These are phyloP conservation scores for Eublepharis macularius DNA, from an alignment of 2,113 vertebrate species.

Conservation along the genomic window DNA sequence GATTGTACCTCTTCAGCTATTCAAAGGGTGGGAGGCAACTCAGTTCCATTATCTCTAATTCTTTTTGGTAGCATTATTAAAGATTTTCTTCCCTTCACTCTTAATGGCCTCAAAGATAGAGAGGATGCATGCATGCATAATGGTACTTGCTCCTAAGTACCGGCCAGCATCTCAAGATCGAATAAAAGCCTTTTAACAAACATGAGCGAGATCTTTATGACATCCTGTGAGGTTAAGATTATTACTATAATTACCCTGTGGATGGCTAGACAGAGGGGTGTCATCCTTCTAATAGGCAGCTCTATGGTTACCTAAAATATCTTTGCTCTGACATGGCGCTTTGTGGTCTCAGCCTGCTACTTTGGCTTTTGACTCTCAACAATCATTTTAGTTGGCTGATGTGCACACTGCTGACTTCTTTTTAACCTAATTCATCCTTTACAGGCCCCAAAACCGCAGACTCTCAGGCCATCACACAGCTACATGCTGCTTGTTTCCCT, in stretches of 20 bases:
- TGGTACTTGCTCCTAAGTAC: not conserved
- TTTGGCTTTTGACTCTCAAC: not conserved
- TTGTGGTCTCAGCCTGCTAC: not conserved
- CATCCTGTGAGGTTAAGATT: not conserved
- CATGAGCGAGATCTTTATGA: not conserved
- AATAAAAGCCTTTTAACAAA: conserved; percentile 12
- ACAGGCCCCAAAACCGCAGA: not conserved
- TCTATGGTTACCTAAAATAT: not conserved
- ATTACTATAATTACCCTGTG: not conserved
- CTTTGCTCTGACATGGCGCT: not conserved
- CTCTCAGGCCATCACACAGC: not conserved
- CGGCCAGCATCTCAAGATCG: not conserved
- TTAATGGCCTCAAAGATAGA: not conserved
- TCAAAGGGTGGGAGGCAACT: not conserved
- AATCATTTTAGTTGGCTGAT: conserved; percentile 13
- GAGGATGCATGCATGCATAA: not conserved
- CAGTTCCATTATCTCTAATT: not conserved
- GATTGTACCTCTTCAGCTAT: conserved; percentile 1
- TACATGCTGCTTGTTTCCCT: not conserved
- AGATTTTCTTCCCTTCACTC: not conserved
- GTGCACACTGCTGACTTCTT: not conserved
- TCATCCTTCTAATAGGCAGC: not conserved
- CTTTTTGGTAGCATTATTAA: not conserved
- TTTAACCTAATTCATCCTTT: not conserved
- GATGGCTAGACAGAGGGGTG: not conserved